Evolutionary conservation across 1,140 invertebrate genomes (phyloP), one percentile per base, ranked within the genome.

Genomic region (Drosophila chauvacae): DNA sequence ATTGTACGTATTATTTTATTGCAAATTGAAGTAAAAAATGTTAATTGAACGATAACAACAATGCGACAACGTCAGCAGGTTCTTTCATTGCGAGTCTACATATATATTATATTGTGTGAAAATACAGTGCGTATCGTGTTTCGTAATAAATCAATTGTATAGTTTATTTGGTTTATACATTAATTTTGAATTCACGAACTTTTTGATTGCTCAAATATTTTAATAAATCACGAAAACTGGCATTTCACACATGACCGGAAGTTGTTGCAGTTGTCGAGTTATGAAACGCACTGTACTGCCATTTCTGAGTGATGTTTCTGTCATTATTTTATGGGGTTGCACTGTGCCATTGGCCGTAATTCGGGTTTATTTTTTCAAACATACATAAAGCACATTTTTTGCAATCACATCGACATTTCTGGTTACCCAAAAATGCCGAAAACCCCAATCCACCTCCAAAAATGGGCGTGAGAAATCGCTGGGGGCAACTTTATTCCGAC

Each of bases 381-480:
- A 23, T 10, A 30, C 10, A 30, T 30, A 30, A n/a, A 50, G 11
- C 48, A 51, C 47, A 50, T 66, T 48, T 7, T 61, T 50, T 64
- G 2, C 35, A 51, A 35, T 47, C 30, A 13, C 35, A 30, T 33
- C 16, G 13, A 68, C 69, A 71, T 72, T 72, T 72, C 44, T 72
- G 65, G 65, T 42, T 72, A 30, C 20, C 65, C 57, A 61, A 71
- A 66, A 71, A 72, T 58, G 42, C 66, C 20, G 4, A 71, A 51
- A 51, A 18, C n/a, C 3, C 16, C 42, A 58, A 63, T 63, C 42
- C 26, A 44, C 13, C 35, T 55, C 61, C 75, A 73, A 70, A 87
- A 86, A 73, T 82, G 83, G 83, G 83, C 83, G 83, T 82, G 83
- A 82, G 76, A 82, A 86, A 86, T 75, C 44, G 66, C 20, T 28